These are phyloP conservation scores for Poeciliopsis presidionis DNA, from an alignment of 2,797 vertebrate genomes.

Conservation along the genomic window DNA sequence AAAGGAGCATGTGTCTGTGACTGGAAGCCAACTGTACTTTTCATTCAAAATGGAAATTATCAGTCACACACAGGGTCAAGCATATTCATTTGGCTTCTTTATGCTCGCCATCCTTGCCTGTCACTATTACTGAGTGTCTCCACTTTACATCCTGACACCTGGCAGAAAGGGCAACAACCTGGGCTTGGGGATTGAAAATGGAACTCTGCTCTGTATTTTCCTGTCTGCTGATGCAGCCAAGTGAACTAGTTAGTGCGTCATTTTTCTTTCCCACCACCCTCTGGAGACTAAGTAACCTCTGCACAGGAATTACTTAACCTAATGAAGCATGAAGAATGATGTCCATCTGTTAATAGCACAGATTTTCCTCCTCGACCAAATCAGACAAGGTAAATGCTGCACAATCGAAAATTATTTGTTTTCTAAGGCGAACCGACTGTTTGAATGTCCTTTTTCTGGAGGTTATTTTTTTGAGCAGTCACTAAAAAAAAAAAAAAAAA, in stretches of 20 bases:
- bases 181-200: conserved; percentile 14
- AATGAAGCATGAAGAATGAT: conserved; percentile 35
- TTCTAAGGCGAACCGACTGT: neutral
- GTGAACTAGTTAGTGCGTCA: conserved; percentile 11
- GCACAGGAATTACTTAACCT: conserved; percentile 17
- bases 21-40: neutral
- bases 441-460: neutral
- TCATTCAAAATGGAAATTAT: neutral
- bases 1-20: neutral
- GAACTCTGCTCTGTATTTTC: conserved; percentile 5
- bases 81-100: neutral
- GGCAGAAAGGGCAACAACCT: neutral
- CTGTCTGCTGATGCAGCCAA: conserved; percentile 7
- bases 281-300: conserved; percentile 32
- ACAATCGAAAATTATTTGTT: neutral
- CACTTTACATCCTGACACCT: conserved; percentile 20
- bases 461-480: neutral
- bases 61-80: neutral
- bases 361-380: conserved; percentile 7
- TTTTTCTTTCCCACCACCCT: conserved; percentile 30
- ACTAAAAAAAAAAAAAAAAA: conserved; percentile 15
- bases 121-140: conserved; percentile 10
- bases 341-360: conserved; percentile 24
- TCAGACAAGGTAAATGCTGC: neutral
- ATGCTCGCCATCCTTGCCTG: neutral